Evolutionary conservation across 2,113 vertebrate species (phyloP), one percentile per base, ranked within the genome.

Genomic region (Trogon surrucura): DNA sequence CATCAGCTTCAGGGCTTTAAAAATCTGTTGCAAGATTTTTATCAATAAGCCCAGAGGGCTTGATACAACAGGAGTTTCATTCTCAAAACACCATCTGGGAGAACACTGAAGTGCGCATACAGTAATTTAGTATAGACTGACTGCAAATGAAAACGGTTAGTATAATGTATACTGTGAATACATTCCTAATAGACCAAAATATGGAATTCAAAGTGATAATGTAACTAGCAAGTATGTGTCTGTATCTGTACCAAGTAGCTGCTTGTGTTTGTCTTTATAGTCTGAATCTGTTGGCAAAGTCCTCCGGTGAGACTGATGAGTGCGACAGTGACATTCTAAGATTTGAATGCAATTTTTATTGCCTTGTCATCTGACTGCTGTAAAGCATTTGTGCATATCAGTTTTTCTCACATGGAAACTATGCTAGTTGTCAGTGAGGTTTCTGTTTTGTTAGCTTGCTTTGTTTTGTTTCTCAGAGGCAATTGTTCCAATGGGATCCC

Each of bases 381-480:
- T 93, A 82, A 89, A 88, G 12, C n/a, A 50, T 75, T 96, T 80
- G 38, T 51, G 58, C 41, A 6, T 73, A 41, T 4, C 44, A 71
- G 16, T 66, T 91, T 93, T 93, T 83, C 85, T 94, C 67, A 85
- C 80, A 51, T 58, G 67, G 82, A 95, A 93, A 90, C 64, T 58
- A 61, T 91, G 47, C 29, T 82, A 54, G 11, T 58, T 89, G 54
- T 53, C 36, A 87, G 26, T 48, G 91, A 92, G 34, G n/a, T 91
- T 90, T 91, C 78, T 95, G 62, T 80, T 77, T 74, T 71, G 30
- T 73, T 78, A 73, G 47, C 41, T 54, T 83, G 32, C n/a, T 88
- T 62, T 72, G 27, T 65, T 91, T 88, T 88, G 30, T 94, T 93
- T 75, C 78, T 92, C 58, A 79, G 66, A 85, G 27, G 13, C 16